Evolutionary conservation across 2,888 invertebrate genomes (phyloP).

Genomic region (Cheilosia vulpina): DNA sequence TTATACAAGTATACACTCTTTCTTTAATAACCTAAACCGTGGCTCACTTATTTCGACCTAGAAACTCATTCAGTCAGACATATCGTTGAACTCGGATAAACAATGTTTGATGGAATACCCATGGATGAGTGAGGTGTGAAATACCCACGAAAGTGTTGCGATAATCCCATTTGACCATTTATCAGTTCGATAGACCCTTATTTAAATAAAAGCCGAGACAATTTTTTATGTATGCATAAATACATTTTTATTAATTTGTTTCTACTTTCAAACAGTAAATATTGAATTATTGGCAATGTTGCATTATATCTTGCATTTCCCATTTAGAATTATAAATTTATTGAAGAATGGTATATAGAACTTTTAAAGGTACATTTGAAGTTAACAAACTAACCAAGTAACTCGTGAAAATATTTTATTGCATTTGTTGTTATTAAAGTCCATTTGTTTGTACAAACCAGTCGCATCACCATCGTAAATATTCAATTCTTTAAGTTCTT

Average conservation of each 20-base stretch:
- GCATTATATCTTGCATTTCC: slow-evolving; percentile 20
- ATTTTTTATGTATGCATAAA: background rate
- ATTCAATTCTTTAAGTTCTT: slow-evolving; percentile 72
- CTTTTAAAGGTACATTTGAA: slow-evolving; percentile 32
- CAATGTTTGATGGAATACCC: no score
- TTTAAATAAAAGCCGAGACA: no score
- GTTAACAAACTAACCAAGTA: slow-evolving; percentile 20
- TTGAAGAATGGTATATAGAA: background rate
- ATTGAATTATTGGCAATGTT: background rate
- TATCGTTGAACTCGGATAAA: no score
- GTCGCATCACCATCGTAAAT: slow-evolving; percentile 12
- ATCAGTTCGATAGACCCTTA: no score
- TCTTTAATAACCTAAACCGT: no score
- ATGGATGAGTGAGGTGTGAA: no score
- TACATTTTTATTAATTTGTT: slow-evolving; percentile 13
- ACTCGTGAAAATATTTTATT: slow-evolving; percentile 30
- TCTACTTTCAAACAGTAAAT: slow-evolving; percentile 28
- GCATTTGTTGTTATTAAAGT: slow-evolving; percentile 14
- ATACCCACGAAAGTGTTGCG: no score
- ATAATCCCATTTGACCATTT: no score
- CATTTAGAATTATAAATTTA: background rate
- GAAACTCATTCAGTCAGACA: no score
- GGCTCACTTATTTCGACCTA: no score
- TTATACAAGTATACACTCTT: no score
- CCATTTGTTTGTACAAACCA: slow-evolving; percentile 50